Conservation (phyloP, 2,797 vertebrate genomes). For the Poecilia velifera region DNA sequence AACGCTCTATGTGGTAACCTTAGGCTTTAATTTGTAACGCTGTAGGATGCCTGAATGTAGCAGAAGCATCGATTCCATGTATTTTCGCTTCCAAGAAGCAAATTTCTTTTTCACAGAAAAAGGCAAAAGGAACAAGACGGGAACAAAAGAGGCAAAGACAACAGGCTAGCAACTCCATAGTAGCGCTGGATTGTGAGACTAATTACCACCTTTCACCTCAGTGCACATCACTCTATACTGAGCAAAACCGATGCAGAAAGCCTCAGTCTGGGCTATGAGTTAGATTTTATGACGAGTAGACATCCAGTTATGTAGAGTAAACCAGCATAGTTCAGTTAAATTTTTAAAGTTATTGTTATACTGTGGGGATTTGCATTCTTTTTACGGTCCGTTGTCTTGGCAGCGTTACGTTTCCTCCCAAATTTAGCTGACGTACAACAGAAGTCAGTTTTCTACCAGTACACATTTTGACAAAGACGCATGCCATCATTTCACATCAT, state of each 20-base stretch:
- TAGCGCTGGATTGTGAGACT: slow-evolving; percentile 3
- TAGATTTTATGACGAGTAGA: background rate
- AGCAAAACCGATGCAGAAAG: slow-evolving; percentile 12
- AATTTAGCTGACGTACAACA: background rate
- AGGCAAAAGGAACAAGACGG: background rate
- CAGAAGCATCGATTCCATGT: background rate
- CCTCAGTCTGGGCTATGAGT: background rate
- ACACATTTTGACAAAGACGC: background rate
- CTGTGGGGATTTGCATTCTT: background rate
- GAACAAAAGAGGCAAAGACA: slow-evolving; percentile 11
- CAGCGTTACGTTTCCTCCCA: background rate
- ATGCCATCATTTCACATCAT: background rate
- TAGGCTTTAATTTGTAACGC: background rate
- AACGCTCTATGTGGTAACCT: background rate
- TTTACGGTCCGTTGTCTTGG: background rate
- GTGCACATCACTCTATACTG: slow-evolving; percentile 17
- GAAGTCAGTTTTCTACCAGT: background rate
- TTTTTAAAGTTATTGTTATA: background rate
- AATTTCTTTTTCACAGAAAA: background rate
- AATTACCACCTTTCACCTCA: slow-evolving; percentile 46
- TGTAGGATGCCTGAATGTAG: background rate
- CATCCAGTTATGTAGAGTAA: background rate
- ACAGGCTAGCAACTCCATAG: slow-evolving; percentile 13
- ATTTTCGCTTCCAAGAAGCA: background rate
- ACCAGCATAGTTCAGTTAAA: background rate